Conservation (phyloP, 92 coral and sea anemone genomes). For the Desmophyllum pertusum region DNA sequence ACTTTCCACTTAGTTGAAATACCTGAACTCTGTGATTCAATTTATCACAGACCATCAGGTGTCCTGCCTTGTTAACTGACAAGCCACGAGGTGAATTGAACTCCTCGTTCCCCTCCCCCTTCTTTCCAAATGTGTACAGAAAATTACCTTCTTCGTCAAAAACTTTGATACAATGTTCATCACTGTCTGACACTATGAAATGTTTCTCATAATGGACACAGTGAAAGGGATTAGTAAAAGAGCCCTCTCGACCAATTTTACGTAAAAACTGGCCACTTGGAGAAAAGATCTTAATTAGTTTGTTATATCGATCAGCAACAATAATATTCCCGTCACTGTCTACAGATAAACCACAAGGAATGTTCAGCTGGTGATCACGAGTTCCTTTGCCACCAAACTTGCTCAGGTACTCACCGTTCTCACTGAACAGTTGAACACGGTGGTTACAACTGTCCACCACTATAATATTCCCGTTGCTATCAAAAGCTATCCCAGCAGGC, state of each 20-base stretch:
- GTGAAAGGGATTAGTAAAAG: slow-evolving; percentile 3
- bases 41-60: slow-evolving; percentile 3
- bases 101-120: slow-evolving; percentile 2
- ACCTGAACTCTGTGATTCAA: slow-evolving; percentile 5
- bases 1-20: slow-evolving; percentile 8
- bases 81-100: not conserved
- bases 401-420: too few species aligned
- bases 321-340: slow-evolving; percentile 32
- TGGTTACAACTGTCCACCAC: slow-evolving; percentile 14
- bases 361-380: slow-evolving; percentile 2
- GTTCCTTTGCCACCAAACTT: slow-evolving; percentile 22
- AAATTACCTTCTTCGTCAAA: slow-evolving; percentile 19
- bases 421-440: slow-evolving; percentile 31
- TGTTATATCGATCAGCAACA: slow-evolving; percentile 24
- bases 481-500: slow-evolving; percentile 10
- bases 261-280: too few species aligned
- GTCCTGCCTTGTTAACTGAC: too few species aligned
- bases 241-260: not conserved
- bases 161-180: slow-evolving; percentile 23
- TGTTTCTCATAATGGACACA: slow-evolving; percentile 22
- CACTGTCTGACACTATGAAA: slow-evolving; percentile 5
- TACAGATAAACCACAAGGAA: slow-evolving; percentile 19
- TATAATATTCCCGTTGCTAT: slow-evolving; percentile 15
- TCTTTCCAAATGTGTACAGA: slow-evolving; percentile 24
- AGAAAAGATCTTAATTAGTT: slow-evolving; percentile 16